Conservation (phyloP, 2,113 vertebrate species). For the Sebastes schlegelii region DNA sequence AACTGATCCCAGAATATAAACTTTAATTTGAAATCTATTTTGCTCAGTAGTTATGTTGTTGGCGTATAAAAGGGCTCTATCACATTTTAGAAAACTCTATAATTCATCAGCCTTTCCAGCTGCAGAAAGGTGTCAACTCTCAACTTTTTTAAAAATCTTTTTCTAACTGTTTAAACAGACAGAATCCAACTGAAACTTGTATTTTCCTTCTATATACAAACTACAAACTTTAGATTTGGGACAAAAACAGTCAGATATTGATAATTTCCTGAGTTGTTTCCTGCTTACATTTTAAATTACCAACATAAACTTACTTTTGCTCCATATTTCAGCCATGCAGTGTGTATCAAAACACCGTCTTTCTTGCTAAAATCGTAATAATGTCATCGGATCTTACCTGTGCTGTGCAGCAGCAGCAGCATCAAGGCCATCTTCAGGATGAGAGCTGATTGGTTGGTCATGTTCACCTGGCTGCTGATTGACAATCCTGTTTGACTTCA, state of each 20-base stretch:
- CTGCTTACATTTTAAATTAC: neutral
- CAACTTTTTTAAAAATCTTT: neutral
- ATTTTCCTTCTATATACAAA: neutral
- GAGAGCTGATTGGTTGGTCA: slow-evolving; percentile 39
- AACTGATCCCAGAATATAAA: neutral
- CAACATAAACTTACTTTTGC: neutral
- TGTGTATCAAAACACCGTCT: neutral
- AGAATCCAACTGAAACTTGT: slow-evolving; percentile 2
- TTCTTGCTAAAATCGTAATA: neutral
- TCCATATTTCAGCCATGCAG: neutral
- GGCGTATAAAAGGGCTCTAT: too few species aligned
- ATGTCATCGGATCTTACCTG: slow-evolving; percentile 64
- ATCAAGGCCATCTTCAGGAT: slow-evolving; percentile 33
- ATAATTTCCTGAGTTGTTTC: slow-evolving; percentile 11
- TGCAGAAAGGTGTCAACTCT: neutral
- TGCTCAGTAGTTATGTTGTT: neutral
- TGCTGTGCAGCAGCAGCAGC: slow-evolving; percentile 28
- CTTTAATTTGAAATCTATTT: neutral
- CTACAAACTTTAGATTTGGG: neutral
- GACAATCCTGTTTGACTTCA: neutral
- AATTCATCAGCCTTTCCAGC: neutral
- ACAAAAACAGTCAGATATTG: neutral
- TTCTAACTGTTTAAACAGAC: neutral
- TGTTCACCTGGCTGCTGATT: slow-evolving; percentile 30
- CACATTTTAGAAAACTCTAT: neutral